Conservation (phyloP, 2,888 invertebrate species). For the Pinctada fucata region DNA sequence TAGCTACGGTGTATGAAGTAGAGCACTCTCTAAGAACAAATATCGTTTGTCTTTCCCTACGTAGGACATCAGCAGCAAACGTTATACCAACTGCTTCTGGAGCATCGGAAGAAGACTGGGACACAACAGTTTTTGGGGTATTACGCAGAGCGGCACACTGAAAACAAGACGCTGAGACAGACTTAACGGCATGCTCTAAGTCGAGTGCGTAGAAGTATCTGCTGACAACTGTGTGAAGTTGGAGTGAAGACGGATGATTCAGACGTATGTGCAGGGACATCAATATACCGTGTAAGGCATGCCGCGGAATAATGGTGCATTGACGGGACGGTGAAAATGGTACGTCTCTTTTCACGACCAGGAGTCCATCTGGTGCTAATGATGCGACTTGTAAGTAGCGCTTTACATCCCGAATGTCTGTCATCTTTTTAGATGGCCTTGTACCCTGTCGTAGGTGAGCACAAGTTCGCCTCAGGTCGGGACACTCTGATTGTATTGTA, state of each 20-base stretch:
- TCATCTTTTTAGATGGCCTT: no score
- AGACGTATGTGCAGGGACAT: no score
- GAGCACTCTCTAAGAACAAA: background rate
- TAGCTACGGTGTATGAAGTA: conserved; percentile 1
- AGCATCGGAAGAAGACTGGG: background rate
- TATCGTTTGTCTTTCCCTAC: background rate
- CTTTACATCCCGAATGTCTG: no score
- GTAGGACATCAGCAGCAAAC: conserved; percentile 4
- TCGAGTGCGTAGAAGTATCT: conserved; percentile 3
- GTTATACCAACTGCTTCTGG: conserved; percentile 1
- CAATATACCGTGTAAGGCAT: no score
- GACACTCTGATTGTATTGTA: no score
- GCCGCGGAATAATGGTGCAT: no score
- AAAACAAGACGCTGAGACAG: conserved; percentile 1
- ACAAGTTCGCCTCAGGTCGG: no score
- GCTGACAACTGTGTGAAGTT: background rate
- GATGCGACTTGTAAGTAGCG: conserved; percentile 43
- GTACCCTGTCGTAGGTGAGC: no score
- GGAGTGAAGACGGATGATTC: no score
- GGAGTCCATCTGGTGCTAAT: conserved; percentile 48
- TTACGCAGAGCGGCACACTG: background rate
- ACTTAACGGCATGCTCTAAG: background rate
- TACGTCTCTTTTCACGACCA: conserved; percentile 35
- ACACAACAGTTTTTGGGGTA: background rate
- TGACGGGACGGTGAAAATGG: conserved; percentile 26